Conservation (phyloP, 2,113 vertebrate genomes). For the Oncorhynchus tshawytscha region DNA sequence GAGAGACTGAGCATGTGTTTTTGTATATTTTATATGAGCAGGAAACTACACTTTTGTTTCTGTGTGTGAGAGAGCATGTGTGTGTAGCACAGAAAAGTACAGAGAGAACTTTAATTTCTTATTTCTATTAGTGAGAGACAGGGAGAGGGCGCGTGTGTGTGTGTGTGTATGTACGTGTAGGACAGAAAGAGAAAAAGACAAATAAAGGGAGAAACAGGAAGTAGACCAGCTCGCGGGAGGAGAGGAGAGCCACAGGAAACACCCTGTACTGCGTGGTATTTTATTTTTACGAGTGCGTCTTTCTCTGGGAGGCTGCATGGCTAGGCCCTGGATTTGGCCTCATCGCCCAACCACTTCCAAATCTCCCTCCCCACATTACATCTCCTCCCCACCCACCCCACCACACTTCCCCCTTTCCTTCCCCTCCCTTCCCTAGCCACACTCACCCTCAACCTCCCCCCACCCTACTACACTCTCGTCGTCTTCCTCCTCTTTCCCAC, state of each 20-base stretch:
- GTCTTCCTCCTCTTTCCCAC: not conserved
- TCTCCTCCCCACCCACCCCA: slow-evolving; percentile 9
- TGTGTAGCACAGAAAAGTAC: no score
- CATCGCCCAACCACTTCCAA: not conserved
- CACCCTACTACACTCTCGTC: slow-evolving; percentile 26
- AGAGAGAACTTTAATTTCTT: no score
- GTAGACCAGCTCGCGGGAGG: not conserved
- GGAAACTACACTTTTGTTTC: no score
- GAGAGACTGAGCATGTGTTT: no score
- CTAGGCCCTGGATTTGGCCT: slow-evolving; percentile 50
- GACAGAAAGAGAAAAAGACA: not conserved
- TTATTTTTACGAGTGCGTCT: slow-evolving; percentile 46
- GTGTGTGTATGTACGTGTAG: no score
- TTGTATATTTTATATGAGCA: no score
- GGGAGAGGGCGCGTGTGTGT: not conserved
- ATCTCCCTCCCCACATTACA: slow-evolving; percentile 15
- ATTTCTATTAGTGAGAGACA: not conserved
- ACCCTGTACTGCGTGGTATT: slow-evolving; percentile 17
- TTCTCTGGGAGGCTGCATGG: slow-evolving; percentile 30
- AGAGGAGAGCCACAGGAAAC: slow-evolving; percentile 15
- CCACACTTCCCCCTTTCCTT: slow-evolving; percentile 26
- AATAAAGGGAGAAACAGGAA: not conserved
- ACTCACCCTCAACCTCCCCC: not conserved
- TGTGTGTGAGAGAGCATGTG: no score
- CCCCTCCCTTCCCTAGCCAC: not conserved